These are phyloP conservation scores for Stylophora pistillata DNA, from an alignment of 64 coral and sea anemone genomes.

Conservation along the genomic window DNA sequence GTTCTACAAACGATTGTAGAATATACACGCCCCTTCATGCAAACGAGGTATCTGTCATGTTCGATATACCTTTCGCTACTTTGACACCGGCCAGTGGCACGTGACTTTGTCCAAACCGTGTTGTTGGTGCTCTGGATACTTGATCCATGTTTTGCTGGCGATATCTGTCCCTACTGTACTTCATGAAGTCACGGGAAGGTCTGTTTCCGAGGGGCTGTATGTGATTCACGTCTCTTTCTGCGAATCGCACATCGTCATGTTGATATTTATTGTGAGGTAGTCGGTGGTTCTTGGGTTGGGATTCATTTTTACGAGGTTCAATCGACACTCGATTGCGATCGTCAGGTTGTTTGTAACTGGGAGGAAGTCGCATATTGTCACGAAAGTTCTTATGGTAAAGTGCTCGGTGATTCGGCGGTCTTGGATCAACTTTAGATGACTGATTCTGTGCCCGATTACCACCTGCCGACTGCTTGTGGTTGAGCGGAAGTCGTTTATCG, in stretches of 20 bases:
- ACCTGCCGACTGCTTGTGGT: not conserved
- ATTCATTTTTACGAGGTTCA: no score
- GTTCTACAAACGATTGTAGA: not conserved
- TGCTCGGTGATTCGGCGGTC: not conserved
- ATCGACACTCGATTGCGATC: not conserved
- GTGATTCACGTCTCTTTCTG: not conserved
- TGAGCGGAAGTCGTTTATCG: not conserved
- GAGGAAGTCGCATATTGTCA: not conserved
- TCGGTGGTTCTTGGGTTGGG: no score
- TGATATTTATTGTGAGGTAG: no score
- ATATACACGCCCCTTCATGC: not conserved
- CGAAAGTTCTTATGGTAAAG: not conserved
- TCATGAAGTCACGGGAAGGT: not conserved
- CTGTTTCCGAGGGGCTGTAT: not conserved
- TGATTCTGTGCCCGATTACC: not conserved
- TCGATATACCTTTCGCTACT: not conserved
- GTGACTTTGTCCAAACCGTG: not conserved
- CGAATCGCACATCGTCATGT: no score
- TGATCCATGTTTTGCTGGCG: not conserved
- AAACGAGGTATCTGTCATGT: slow-evolving; percentile 9
- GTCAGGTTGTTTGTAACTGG: not conserved
- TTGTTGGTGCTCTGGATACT: not conserved
- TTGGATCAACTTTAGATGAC: not conserved
- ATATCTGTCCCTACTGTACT: not conserved
- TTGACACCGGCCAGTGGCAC: no score